phyloP scores from a whole-genome alignment of 1,140 invertebrate species.

The Calephelis virginiensis region DNA sequence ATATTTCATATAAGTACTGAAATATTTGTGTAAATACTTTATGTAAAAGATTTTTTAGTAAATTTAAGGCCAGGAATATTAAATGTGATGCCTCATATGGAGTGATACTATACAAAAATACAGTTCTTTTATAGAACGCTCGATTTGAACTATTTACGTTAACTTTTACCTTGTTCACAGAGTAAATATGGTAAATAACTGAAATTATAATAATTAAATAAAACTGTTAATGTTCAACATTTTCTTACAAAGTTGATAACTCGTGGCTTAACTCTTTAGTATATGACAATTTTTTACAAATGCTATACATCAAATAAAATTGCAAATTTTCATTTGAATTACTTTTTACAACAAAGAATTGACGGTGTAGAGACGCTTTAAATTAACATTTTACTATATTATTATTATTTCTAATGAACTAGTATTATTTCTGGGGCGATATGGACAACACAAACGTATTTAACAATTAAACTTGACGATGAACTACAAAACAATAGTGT shows the following conservation, averaged over 20 bases:
- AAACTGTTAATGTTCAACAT: neutral
- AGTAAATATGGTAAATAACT: neutral
- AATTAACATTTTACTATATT: constrained; percentile 62
- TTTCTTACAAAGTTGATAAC: neutral
- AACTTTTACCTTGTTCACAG: too few relatives aligned
- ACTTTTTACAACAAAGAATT: constrained; percentile 71
- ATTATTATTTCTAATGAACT: constrained; percentile 58
- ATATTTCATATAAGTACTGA: too few relatives aligned
- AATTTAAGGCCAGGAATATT: too few relatives aligned
- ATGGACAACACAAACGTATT: constrained; percentile 10
- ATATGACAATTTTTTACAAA: constrained; percentile 5
- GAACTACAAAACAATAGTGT: neutral
- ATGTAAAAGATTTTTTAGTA: too few relatives aligned
- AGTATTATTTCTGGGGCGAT: constrained; percentile 29
- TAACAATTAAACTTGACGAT: constrained; percentile 15
- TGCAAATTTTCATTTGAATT: constrained; percentile 43
- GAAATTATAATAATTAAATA: neutral
- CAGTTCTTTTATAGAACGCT: too few relatives aligned
- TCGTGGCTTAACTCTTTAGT: neutral
- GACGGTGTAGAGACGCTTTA: constrained; percentile 72
- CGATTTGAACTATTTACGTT: too few relatives aligned
- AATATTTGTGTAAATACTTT: too few relatives aligned
- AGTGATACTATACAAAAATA: too few relatives aligned
- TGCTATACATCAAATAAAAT: constrained; percentile 19
- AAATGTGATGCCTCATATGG: too few relatives aligned